Percentiles rank a stretch among this genome's conserved stretches.
Evolutionary conservation across 2,797 vertebrate genomes (phyloP).

Genomic region (Rhabdomys pumilio): DNA sequence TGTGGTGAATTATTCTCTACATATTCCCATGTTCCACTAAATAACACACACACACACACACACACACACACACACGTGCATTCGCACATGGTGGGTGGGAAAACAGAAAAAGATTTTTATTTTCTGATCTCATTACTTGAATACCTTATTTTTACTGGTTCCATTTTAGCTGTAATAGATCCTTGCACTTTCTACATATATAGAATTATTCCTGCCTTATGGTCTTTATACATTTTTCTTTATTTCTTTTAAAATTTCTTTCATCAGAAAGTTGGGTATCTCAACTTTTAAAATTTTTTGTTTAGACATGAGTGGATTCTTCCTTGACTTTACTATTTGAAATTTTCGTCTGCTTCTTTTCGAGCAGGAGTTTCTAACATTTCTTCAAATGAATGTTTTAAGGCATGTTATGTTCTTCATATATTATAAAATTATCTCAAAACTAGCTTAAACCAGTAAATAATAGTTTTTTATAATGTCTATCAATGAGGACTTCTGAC

Average conservation of each 20-base stretch:
- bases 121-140: conserved; percentile 14
- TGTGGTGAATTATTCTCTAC: background rate
- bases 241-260: background rate
- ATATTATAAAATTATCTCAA: background rate
- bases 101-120: background rate
- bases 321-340: background rate
- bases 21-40: background rate
- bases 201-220: conserved; percentile 5
- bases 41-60: background rate
- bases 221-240: background rate
- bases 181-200: background rate
- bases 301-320: background rate
- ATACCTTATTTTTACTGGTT: background rate
- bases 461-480: background rate
- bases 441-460: background rate
- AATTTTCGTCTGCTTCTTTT: background rate
- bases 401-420: background rate
- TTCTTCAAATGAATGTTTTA: background rate
- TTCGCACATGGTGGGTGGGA: too few relatives aligned
- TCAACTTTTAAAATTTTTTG: background rate
- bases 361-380: background rate
- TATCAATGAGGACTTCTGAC: background rate
- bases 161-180: background rate
- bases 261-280: background rate
- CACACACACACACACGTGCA: background rate